Percentiles rank a stretch among this genome's conserved stretches.
Evolutionary conservation across 2,797 vertebrate species (phyloP).

Genomic region (Tragopan temminckii): DNA sequence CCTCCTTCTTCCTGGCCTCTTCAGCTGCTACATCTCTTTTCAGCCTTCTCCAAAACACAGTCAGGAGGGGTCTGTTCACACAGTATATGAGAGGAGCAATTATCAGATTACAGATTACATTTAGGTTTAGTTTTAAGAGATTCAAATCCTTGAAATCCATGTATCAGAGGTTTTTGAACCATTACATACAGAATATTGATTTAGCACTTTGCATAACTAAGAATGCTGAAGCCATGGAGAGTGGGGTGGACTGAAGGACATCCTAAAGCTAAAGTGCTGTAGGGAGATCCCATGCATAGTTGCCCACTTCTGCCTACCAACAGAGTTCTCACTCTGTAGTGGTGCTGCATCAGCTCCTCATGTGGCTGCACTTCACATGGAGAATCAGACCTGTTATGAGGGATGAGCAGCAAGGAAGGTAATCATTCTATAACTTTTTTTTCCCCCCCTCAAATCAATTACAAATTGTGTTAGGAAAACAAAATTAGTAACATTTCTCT

Average conservation of each 20-base stretch:
- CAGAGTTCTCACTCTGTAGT: neutral
- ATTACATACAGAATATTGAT: neutral
- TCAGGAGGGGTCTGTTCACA: neutral
- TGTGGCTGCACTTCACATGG: rapidly evolving
- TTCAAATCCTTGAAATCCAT: neutral
- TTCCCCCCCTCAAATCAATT: neutral
- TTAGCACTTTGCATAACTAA: neutral
- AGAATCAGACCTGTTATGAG: neutral
- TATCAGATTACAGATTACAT: neutral
- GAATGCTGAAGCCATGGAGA: neutral
- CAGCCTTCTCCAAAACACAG: neutral
- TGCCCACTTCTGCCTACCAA: neutral
- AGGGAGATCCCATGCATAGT: neutral
- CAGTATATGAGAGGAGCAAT: neutral
- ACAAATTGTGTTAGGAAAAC: neutral
- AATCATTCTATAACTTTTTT: neutral
- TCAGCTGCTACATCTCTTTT: neutral
- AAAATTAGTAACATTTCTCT: neutral
- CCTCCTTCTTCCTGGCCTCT: neutral
- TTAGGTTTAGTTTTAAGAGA: neutral
- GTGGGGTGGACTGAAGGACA: neutral
- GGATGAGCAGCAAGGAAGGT: neutral
- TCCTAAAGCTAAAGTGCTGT: neutral
- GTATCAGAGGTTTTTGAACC: neutral
- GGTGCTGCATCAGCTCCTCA: neutral